Evolutionary conservation across 1,140 invertebrate genomes (phyloP).

Genomic region (Penaeus japonicus): DNA sequence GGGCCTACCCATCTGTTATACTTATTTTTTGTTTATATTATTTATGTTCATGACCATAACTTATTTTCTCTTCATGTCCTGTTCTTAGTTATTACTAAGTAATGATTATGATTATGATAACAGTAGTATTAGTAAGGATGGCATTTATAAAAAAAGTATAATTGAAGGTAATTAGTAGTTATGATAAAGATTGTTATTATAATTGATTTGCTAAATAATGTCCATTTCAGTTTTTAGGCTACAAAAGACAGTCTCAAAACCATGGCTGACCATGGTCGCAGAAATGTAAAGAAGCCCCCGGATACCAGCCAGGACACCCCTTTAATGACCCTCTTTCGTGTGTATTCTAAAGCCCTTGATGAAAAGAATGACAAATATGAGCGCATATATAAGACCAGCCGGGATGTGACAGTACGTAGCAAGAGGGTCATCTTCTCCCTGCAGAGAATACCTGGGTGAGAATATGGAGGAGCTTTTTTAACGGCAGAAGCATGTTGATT

Average conservation of each 20-base stretch:
- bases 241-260: not conserved
- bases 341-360: conserved; percentile 74
- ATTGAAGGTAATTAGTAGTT: no score
- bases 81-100: no score
- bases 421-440: conserved; percentile 89
- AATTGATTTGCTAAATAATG: not conserved
- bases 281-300: not conserved
- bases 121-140: no score
- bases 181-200: not conserved
- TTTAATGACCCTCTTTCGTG: conserved; percentile 39
- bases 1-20: no score
- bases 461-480: not conserved
- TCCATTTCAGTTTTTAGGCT: not conserved
- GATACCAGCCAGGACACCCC: conserved; percentile 33
- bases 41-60: no score
- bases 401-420: conserved; percentile 92
- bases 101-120: no score
- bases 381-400: conserved; percentile 80
- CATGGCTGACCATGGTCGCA: not conserved
- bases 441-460: conserved; percentile 71
- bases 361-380: conserved; percentile 85
- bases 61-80: no score
- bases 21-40: no score
- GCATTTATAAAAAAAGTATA: no score
- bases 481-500: not conserved